Percentiles rank a stretch among this genome's conserved stretches.
Evolutionary conservation across 2,888 invertebrate species (phyloP).

Genomic region (Iselma pallidipennis): DNA sequence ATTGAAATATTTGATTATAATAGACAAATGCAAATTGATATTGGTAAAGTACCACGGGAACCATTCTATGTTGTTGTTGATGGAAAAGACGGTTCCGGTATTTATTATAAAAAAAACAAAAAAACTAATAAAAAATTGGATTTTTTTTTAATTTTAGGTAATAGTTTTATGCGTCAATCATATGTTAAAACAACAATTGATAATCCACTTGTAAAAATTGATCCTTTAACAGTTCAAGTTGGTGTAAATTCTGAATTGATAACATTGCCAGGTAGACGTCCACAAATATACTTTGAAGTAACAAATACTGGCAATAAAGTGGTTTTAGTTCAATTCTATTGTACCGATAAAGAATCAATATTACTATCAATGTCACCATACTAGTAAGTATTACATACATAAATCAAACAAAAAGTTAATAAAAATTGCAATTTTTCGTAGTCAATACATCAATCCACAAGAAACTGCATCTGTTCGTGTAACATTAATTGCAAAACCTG

Average conservation of each 20-base stretch:
- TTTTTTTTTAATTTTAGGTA: constrained; percentile 34
- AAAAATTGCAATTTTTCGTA: constrained; percentile 19
- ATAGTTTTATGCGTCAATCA: constrained; percentile 40
- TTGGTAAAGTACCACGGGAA: constrained; percentile 32
- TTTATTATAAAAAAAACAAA: neutral
- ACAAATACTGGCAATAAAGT: constrained; percentile 68
- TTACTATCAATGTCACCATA: constrained; percentile 62
- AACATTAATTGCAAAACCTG: constrained; percentile 44
- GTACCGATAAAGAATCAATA: constrained; percentile 63
- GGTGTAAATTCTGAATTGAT: constrained; percentile 57
- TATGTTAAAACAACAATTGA: constrained; percentile 34
- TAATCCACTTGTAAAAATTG: constrained; percentile 32
- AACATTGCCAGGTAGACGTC: constrained; percentile 47
- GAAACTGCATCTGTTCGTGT: constrained; percentile 63
- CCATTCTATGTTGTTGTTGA: constrained; percentile 41
- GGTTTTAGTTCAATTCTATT: constrained; percentile 63
- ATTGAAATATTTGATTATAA: neutral
- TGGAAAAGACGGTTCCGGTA: constrained; percentile 46
- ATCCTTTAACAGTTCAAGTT: constrained; percentile 53
- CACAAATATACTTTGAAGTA: constrained; percentile 70
- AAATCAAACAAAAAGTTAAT: too few relatives aligned
- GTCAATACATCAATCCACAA: constrained; percentile 51
- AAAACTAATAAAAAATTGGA: neutral
- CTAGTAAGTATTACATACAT: constrained; percentile 54
- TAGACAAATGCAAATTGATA: constrained; percentile 27